Percentiles rank a stretch among this genome's conserved stretches.
These are phyloP conservation scores for Microtus richardsoni DNA, from an alignment of 2,113 vertebrate genomes.

Conservation along the genomic window DNA sequence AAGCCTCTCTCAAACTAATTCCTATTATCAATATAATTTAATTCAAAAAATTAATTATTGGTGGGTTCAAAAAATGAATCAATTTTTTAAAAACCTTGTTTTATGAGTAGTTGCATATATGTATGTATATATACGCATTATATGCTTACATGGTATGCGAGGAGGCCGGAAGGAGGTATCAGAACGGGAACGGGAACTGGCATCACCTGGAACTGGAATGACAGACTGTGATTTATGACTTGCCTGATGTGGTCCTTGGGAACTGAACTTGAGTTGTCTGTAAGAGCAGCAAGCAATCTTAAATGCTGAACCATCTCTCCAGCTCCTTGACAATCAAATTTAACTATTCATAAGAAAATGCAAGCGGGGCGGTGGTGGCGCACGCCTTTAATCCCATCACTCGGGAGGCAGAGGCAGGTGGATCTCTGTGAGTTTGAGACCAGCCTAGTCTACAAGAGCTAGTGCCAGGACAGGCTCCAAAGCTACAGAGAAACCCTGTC, in stretches of 20 bases:
- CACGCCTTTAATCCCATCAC: too few relatives aligned
- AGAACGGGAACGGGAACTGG: too few relatives aligned
- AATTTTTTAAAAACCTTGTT: not conserved
- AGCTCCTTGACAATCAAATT: not conserved
- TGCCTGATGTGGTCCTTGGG: not conserved
- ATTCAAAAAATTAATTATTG: not conserved
- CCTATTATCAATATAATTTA: not conserved
- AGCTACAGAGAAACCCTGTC: too few relatives aligned
- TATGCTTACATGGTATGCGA: not conserved
- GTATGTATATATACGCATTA: too few relatives aligned
- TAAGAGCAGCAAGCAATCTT: not conserved
- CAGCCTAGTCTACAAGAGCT: too few relatives aligned
- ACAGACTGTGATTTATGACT: not conserved
- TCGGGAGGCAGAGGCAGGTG: too few relatives aligned
- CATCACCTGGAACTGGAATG: not conserved
- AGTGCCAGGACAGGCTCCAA: too few relatives aligned
- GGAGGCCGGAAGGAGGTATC: not conserved
- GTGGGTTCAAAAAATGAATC: not conserved
- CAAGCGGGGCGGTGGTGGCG: too few relatives aligned
- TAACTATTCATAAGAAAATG: constrained; percentile 1
- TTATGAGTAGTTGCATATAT: not conserved
- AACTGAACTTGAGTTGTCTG: not conserved
- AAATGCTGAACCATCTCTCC: not conserved
- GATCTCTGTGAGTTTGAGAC: too few relatives aligned
- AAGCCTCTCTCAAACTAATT: not conserved